These are phyloP conservation scores for Brachionus rotundiformis DNA, from an alignment of 1,140 invertebrate genomes.

Conservation along the genomic window DNA sequence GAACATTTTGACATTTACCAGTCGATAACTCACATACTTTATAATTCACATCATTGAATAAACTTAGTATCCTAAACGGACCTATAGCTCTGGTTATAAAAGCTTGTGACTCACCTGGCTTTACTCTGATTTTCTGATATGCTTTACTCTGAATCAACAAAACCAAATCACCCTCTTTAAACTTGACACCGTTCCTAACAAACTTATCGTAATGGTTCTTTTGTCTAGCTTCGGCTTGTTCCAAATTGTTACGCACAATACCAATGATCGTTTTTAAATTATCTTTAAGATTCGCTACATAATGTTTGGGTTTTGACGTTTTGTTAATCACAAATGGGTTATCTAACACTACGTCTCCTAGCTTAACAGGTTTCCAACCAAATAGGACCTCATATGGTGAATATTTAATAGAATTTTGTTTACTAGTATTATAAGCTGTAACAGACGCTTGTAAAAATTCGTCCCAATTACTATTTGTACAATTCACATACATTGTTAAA, in stretches of 20 bases:
- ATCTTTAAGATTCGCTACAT: not conserved
- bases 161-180: not conserved
- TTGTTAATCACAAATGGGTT: not conserved
- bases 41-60: not conserved
- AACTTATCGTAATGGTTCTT: not conserved
- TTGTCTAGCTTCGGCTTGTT: not conserved
- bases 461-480: slow-evolving; percentile 16
- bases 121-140: not conserved
- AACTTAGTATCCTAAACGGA: not conserved
- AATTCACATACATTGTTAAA: slow-evolving; percentile 31
- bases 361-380: not conserved
- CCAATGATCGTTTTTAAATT: not conserved
- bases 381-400: slow-evolving; percentile 20
- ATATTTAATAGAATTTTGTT: slow-evolving; percentile 39
- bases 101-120: not conserved
- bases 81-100: not conserved
- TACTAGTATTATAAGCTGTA: slow-evolving; percentile 18
- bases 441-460: slow-evolving; percentile 40
- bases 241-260: not conserved
- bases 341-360: slow-evolving; percentile 8
- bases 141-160: too few species aligned
- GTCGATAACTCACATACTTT: not conserved
- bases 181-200: slow-evolving; percentile 14
- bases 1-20: not conserved
- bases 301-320: not conserved